A percentile compares a stretch with the other conserved stretches of the same genome.
These are phyloP conservation scores for Drosophila sechellia DNA, from an alignment of 1,140 invertebrate genomes.

Conservation along the genomic window DNA sequence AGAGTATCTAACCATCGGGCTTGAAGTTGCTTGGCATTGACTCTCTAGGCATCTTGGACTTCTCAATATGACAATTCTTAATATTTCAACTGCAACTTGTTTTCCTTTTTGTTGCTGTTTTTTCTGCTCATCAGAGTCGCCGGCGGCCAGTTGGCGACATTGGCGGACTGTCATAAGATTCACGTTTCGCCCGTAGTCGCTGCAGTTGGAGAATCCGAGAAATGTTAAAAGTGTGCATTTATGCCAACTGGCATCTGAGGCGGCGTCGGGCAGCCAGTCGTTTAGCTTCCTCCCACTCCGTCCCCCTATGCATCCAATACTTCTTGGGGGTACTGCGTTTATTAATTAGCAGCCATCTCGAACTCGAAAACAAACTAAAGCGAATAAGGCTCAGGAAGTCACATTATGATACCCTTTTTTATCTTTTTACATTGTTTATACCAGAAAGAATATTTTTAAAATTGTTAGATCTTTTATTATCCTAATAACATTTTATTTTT, in stretches of 20 bases:
- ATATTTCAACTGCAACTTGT: slow-evolving; percentile 76
- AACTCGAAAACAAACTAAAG: slow-evolving; percentile 30
- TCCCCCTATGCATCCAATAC: slow-evolving; percentile 9
- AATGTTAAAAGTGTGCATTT: slow-evolving; percentile 83
- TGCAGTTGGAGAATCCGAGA: slow-evolving; percentile 82
- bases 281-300: slow-evolving; percentile 22
- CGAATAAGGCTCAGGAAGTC: slow-evolving; percentile 13
- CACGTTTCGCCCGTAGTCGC: slow-evolving; percentile 63
- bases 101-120: slow-evolving; percentile 41
- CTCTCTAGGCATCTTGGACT: slow-evolving; percentile 60
- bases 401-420: slow-evolving; percentile 1
- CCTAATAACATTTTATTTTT: too few relatives aligned
- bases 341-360: slow-evolving; percentile 72
- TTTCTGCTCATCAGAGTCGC: slow-evolving; percentile 6
- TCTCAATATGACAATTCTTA: slow-evolving; percentile 80
- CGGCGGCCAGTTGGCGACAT: slow-evolving; percentile 49
- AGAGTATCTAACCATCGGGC: not conserved
- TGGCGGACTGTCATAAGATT: slow-evolving; percentile 73
- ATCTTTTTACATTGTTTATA: not conserved
- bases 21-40: slow-evolving; percentile 45
- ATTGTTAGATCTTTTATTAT: too few relatives aligned
- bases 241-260: slow-evolving; percentile 78
- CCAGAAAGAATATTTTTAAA: too few relatives aligned
- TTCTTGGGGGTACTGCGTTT: slow-evolving; percentile 56
- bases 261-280: slow-evolving; percentile 48